Base-by-base conservation (phyloP, 2,113 vertebrate genomes). In the Atherinomorus stipes region DNA sequence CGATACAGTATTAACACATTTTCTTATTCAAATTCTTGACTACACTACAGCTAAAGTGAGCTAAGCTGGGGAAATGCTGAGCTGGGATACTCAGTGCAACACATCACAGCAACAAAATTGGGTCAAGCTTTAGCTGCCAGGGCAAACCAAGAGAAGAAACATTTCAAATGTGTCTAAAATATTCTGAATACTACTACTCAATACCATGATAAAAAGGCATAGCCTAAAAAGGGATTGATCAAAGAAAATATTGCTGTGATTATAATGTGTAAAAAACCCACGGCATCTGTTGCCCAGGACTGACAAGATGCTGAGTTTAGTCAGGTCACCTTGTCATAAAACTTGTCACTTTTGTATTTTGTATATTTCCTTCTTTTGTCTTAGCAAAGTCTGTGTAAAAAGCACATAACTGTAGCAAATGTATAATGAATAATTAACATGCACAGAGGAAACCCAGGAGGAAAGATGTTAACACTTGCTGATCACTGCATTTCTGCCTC, bases 341-440 rank as follows among this genome's bases (percentile, higher is more conserved):
- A 47, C 7, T n/a, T 45, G 19, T 76, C n/a, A n/a, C n/a, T n/a
- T n/a, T n/a, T n/a, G n/a, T n/a, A n/a, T n/a, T n/a, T n/a, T n/a
- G n/a, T 21, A 47, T 15, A 53, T 12, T 61, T 64, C 37, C 66
- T 71, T 66, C 65, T 16, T 40, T 50, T 67, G 60, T 61, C 61
- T 60, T 58, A 49, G 3, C 37, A 54, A 42, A 63, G 57, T 6
- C 28, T 12, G 12, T 31, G 49, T 22, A 28, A 26, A 64, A 66
- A 79, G 72, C 31, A 80, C 74, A 79, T 62, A 52, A 64, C 53
- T 44, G 59, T 22, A 74, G 62, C n/a, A 49, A 64, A 38, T 74
- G 68, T 49, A 64, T 66, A 70, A 81, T 71, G 72, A 74, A 88
- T 76, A 57, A 80, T 85, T 84, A 80, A 85, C 77, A 85, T 74